Evolutionary conservation across 92 coral and sea anemone species (phyloP).

Genomic region (Palythoa heliodiscus): DNA sequence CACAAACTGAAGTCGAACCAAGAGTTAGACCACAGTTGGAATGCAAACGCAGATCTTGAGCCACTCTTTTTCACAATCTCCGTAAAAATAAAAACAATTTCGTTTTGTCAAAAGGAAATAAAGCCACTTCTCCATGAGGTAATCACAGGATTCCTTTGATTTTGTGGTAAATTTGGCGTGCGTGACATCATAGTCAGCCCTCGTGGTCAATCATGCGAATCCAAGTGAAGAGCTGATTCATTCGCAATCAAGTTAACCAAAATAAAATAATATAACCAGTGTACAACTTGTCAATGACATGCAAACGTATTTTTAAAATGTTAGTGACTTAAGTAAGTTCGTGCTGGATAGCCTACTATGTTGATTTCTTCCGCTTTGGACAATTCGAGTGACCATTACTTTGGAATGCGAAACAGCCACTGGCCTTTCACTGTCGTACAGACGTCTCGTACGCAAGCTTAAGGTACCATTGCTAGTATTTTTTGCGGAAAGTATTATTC

Average conservation of each 20-base stretch:
- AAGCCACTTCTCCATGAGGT: no score
- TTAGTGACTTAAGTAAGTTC: not conserved
- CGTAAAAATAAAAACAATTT: no score
- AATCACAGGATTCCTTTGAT: not conserved
- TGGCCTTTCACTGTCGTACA: not conserved
- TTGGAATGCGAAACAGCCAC: slow-evolving; percentile 21
- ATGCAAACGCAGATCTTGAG: no score
- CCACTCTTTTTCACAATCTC: no score
- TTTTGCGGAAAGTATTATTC: not conserved
- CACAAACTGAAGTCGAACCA: no score
- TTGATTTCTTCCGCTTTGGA: not conserved
- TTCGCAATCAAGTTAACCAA: not conserved
- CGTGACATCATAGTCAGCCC: not conserved
- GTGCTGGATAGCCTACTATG: not conserved
- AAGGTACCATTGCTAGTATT: not conserved
- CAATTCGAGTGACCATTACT: slow-evolving; percentile 22
- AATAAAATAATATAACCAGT: not conserved
- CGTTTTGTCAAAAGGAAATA: no score
- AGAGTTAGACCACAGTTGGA: no score
- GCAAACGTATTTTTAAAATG: not conserved
- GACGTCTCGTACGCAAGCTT: no score
- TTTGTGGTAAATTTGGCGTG: not conserved
- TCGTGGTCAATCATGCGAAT: not conserved
- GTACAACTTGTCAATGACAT: not conserved
- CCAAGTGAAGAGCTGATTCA: not conserved